Evolutionary conservation across 2,888 invertebrate species (phyloP), one percentile per base, ranked within the genome.

Genomic region (Crossocerus cetratus): DNA sequence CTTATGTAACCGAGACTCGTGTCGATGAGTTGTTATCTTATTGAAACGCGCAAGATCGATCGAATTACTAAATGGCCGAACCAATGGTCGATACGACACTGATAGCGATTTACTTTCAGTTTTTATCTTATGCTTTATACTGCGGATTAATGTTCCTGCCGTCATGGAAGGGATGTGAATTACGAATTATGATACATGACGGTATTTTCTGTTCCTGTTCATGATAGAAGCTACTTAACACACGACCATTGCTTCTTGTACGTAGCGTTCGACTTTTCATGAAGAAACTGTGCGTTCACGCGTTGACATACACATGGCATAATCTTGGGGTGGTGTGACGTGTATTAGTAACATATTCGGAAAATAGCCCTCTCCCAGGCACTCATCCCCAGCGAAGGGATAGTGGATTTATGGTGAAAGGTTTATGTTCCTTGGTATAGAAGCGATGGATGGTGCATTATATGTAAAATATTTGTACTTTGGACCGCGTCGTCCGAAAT

Each of bases 341-440:
- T 44, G 49, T 74, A 70, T 71, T 65, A 45, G 64, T 69, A 59
- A 56, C 58, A 62, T 60, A 63, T 72, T 70, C 65, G 88, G 87
- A 88, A 88, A 79, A 84, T 85, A 88, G 78, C 85, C 87, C 83
- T 88, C 85, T 88, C 86, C 85, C 88, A 80, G 77, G 84, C 88
- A 88, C 88, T 88, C 86, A 87, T 88, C 85, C 83, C 83, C 87
- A 88, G 88, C 81, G 88, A 83, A 67, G 85, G 76, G 87, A 87
- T 88, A 88, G 88, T 88, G 88, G 83, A 84, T 88, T 88, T 88
- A 88, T 88, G 86, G 88, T 82, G 87, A 87, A 87, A 88, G 83
- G 87, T 85, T 81, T 88, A 83, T 84, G 74, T 84, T 87, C 86
- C 86, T 80, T 49, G 20, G 43, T 21, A 53, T 61, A 22, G 23